These are phyloP conservation scores for Drosophila nikananu DNA, from an alignment of 1,140 invertebrate genomes.

Conservation along the genomic window DNA sequence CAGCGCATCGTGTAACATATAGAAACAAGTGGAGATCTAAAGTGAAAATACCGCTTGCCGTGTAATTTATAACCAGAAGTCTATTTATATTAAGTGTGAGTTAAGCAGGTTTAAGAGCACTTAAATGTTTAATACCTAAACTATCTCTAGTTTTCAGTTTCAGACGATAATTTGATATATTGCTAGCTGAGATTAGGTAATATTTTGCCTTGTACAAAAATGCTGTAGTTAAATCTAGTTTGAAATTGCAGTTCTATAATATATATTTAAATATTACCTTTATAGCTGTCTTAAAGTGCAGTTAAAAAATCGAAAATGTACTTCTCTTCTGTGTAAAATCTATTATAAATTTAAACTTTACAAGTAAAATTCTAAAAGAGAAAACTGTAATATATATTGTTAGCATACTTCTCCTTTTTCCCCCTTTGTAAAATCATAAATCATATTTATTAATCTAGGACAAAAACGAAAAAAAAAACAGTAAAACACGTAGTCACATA, in stretches of 20 bases:
- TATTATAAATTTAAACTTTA: too few relatives aligned
- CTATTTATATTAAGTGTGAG: neutral
- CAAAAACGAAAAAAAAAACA: neutral
- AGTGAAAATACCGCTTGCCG: neutral
- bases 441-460: neutral
- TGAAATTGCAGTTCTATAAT: too few relatives aligned
- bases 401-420: too few relatives aligned
- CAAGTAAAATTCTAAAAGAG: too few relatives aligned
- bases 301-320: neutral
- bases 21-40: neutral
- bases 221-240: too few relatives aligned
- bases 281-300: too few relatives aligned
- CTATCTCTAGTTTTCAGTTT: neutral
- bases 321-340: neutral
- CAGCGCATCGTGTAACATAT: slow-evolving; percentile 2
- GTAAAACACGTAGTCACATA: neutral
- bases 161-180: neutral
- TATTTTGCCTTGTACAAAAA: too few relatives aligned
- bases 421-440: neutral
- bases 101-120: neutral
- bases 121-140: neutral
- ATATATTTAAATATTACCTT: too few relatives aligned
- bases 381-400: too few relatives aligned
- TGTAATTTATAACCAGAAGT: neutral
- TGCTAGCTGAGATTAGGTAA: neutral